phyloP scores from a whole-genome alignment of 2,113 vertebrate genomes.

The Climacteris rufus region DNA sequence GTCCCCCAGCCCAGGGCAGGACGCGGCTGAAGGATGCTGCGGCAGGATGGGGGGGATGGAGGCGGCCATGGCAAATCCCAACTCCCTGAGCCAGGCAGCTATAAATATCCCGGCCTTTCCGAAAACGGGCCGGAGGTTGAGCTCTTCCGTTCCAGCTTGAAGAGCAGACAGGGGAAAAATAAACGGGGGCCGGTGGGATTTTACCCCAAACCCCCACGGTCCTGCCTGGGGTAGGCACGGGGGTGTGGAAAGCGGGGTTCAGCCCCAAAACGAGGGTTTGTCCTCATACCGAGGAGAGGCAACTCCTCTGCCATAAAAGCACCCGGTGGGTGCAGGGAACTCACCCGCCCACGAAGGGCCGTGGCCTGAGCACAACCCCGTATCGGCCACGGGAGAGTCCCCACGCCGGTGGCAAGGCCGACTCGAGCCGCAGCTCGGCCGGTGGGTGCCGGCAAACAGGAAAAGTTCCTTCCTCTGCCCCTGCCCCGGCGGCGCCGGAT shows the following conservation, averaged over 20 bases:
- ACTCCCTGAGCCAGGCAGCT: neutral
- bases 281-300: fast-evolving
- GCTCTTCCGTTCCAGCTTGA: neutral
- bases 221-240: neutral
- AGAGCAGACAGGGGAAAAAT: neutral
- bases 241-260: neutral
- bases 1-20: fast-evolving
- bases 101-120: slow-evolving; percentile 21
- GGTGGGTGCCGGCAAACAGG: neutral
- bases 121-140: slow-evolving; percentile 20
- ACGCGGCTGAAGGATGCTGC: neutral
- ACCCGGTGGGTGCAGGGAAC: neutral
- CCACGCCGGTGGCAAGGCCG: neutral
- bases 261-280: neutral
- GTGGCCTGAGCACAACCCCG: neutral
- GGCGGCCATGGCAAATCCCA: neutral
- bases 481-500: neutral
- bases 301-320: fast-evolving
- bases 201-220: neutral
- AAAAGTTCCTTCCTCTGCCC: slow-evolving; percentile 15
- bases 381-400: neutral
- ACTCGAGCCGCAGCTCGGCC: fast-evolving
- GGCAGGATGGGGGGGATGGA: neutral
- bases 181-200: neutral
- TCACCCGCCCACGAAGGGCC: neutral